These are phyloP conservation scores for Tipula helvola DNA, from an alignment of 2,888 invertebrate genomes.

Conservation along the genomic window DNA sequence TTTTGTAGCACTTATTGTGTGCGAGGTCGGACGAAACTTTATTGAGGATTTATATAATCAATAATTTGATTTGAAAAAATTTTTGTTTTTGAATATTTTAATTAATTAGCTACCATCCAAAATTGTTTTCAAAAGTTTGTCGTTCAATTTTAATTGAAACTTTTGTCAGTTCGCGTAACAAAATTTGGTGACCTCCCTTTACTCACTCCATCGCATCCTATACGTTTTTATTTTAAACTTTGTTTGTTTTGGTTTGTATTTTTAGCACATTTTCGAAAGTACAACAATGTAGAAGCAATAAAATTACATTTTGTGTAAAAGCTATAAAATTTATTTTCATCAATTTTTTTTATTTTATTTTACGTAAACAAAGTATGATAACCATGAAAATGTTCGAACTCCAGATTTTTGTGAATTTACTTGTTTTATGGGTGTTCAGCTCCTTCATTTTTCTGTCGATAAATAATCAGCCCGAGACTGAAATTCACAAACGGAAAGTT, in stretches of 20 bases:
- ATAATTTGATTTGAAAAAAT: background rate
- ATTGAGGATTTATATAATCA: background rate
- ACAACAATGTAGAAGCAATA: background rate
- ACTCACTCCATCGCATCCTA: background rate
- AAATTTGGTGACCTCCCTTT: background rate
- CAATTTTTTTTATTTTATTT: too few species aligned
- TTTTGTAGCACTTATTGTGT: background rate
- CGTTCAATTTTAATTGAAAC: background rate
- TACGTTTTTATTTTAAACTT: background rate
- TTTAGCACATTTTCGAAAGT: background rate
- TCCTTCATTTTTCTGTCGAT: too few species aligned
- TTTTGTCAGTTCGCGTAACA: background rate
- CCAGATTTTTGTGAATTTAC: too few species aligned
- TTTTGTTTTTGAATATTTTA: background rate
- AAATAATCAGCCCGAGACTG: too few species aligned
- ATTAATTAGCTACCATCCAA: background rate
- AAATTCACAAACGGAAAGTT: too few species aligned
- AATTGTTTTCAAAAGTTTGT: background rate
- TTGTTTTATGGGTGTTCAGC: too few species aligned
- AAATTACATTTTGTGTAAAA: background rate
- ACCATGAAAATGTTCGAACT: too few species aligned
- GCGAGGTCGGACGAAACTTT: background rate
- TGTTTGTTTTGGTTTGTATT: background rate
- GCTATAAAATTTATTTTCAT: background rate
- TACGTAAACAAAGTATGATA: too few species aligned